phyloP scores from a whole-genome alignment of 2,888 invertebrate species.

The Seira musarum region DNA sequence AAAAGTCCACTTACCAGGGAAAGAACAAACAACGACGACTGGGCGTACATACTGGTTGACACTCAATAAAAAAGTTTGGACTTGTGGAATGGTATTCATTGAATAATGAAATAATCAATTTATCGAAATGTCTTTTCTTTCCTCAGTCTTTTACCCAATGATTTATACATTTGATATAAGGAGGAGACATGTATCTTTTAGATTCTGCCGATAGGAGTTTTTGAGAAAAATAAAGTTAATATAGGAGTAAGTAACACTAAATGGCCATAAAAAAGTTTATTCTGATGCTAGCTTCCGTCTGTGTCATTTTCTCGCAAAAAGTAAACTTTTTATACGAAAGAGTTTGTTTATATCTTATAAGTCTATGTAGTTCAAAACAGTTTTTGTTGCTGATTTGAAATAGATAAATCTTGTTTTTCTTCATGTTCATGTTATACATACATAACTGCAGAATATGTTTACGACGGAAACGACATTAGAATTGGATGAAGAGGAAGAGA shows the following conservation, averaged over 20 bases:
- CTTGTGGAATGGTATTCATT: constrained; percentile 2
- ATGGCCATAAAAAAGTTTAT: too few species aligned
- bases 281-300: too few species aligned
- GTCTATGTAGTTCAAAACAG: too few species aligned
- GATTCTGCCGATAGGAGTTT: too few species aligned
- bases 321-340: too few species aligned
- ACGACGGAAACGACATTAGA: not conserved
- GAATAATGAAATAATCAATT: constrained; percentile 10
- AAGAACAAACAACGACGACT: not conserved
- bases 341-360: too few species aligned
- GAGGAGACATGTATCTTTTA: not conserved
- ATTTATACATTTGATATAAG: not conserved
- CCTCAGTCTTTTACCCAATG: not conserved
- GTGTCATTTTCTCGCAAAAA: too few species aligned
- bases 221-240: too few species aligned
- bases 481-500: constrained; percentile 14
- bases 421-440: not conserved
- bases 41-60: not conserved
- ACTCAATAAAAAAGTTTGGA: constrained; percentile 6
- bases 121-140: not conserved
- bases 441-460: not conserved
- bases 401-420: constrained; percentile 43
- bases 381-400: constrained; percentile 15
- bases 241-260: too few species aligned
- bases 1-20: not conserved